These are phyloP conservation scores for Globodera rostochiensis DNA, from an alignment of 1,140 invertebrate species.

Conservation along the genomic window DNA sequence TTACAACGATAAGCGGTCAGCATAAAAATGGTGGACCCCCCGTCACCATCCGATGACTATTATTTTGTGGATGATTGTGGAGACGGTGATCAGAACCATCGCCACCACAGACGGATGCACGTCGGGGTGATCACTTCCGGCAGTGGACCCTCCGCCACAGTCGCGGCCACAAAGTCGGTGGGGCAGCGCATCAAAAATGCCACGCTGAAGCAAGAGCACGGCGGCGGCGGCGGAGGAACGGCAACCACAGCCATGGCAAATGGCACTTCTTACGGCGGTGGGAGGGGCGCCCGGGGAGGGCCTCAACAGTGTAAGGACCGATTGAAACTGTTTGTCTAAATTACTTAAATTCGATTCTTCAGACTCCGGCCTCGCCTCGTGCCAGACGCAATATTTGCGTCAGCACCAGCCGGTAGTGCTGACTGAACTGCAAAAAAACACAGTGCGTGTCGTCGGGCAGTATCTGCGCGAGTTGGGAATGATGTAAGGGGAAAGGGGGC, in stretches of 20 bases:
- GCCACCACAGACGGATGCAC: slow-evolving; percentile 40
- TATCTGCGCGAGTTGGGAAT: slow-evolving; percentile 48
- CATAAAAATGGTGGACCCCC: background rate
- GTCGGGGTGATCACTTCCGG: slow-evolving; percentile 29
- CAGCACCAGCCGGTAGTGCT: slow-evolving; percentile 25
- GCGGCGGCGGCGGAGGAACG: background rate
- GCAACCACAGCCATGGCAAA: slow-evolving; percentile 6
- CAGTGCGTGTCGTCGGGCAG: slow-evolving; percentile 53
- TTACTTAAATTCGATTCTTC: background rate
- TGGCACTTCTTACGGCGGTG: slow-evolving; percentile 14
- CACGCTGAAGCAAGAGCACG: slow-evolving; percentile 30
- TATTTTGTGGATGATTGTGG: slow-evolving; percentile 4
- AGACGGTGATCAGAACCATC: slow-evolving; percentile 6
- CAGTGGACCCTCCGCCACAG: background rate
- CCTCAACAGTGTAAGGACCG: background rate
- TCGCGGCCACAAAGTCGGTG: slow-evolving; percentile 29
- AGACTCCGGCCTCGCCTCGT: slow-evolving; percentile 3
- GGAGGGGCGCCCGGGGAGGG: slow-evolving; percentile 11
- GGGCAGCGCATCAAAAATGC: slow-evolving; percentile 43
- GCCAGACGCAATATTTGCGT: background rate
- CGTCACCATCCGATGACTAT: background rate
- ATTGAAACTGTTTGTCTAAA: background rate
- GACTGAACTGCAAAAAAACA: slow-evolving; percentile 48
- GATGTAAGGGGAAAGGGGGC: slow-evolving; percentile 32
- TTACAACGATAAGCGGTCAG: background rate